phyloP scores from a whole-genome alignment of 2,888 invertebrate species.

The Oscheius onirici region DNA sequence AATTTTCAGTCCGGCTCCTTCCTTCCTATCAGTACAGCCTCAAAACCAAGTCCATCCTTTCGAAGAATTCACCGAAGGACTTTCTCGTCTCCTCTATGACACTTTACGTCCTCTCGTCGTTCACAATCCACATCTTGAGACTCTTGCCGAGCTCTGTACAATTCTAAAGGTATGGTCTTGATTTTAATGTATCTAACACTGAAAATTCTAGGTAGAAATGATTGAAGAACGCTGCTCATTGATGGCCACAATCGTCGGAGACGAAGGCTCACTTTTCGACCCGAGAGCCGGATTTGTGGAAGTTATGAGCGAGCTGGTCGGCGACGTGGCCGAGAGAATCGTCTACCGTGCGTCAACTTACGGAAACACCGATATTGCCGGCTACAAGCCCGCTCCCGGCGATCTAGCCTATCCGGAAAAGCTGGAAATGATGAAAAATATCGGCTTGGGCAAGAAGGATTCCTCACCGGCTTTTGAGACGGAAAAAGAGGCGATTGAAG shows the following conservation, averaged over 20 bases:
- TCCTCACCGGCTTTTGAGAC: slow-evolving; percentile 17
- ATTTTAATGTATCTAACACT: slow-evolving; percentile 6
- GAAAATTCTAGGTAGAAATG: slow-evolving; percentile 75
- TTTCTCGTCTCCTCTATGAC: slow-evolving; percentile 79
- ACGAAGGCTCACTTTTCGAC: slow-evolving; percentile 45
- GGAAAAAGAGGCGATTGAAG: slow-evolving; percentile 31
- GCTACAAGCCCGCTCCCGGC: slow-evolving; percentile 84
- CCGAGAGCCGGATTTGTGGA: slow-evolving; percentile 68
- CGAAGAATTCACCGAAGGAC: slow-evolving; percentile 61
- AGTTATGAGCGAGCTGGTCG: slow-evolving; percentile 70
- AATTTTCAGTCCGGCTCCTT: slow-evolving; percentile 13
- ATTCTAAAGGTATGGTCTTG: slow-evolving; percentile 80
- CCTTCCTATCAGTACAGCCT: not conserved
- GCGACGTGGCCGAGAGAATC: slow-evolving; percentile 92
- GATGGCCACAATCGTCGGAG: slow-evolving; percentile 46
- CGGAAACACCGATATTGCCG: slow-evolving; percentile 87
- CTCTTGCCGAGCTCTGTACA: slow-evolving; percentile 92
- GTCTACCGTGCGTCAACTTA: slow-evolving; percentile 86
- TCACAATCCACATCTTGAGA: slow-evolving; percentile 95
- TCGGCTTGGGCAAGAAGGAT: slow-evolving; percentile 50
- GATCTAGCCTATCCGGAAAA: slow-evolving; percentile 98
- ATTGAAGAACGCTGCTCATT: slow-evolving; percentile 69
- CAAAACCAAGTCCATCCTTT: slow-evolving; percentile 48
- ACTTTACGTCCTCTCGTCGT: slow-evolving; percentile 90
- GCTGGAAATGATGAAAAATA: slow-evolving; percentile 90